Evolutionary conservation across 2,113 vertebrate genomes (phyloP).

Genomic region (crab-eating macaque (Macaca fascicularis)): T2T-MFA8v1.1 NC_088389.1:100796001-100796500

Average conservation of each 20-base stretch:
- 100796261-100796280: background rate
- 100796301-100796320: background rate
- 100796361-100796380: background rate
- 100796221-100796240: background rate
- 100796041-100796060: background rate
- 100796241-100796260: background rate
- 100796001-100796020: background rate
- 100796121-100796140: background rate
- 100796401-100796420: constrained; percentile 1
- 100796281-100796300: constrained; percentile 1
- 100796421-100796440: background rate
- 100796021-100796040: background rate
- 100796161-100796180: background rate
- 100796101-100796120: background rate
- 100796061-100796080: background rate
- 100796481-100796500: background rate
- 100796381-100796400: background rate
- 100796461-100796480: background rate
- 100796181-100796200: background rate
- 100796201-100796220: background rate
- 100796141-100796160: background rate
- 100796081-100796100: background rate
- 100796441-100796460: background rate
- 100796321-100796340: constrained; percentile 1
- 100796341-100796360: background rate